Conservation (phyloP, 2,797 vertebrate species). For the Dallia pectoralis region DNA sequence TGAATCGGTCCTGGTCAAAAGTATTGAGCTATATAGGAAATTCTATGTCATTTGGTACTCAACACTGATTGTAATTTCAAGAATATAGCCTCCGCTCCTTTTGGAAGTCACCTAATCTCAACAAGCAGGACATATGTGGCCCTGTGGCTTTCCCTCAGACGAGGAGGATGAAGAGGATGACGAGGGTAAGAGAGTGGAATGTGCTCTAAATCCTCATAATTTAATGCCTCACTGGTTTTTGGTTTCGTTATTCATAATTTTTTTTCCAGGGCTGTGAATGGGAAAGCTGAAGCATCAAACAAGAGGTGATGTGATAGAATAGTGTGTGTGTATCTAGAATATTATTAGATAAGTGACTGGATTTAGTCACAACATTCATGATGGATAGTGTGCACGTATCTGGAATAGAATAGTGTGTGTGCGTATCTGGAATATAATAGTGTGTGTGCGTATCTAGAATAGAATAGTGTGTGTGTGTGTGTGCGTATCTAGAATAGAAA, state of each 20-base stretch:
- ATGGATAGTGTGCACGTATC: no score
- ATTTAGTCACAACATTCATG: neutral
- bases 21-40: neutral
- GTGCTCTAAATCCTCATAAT: constrained; percentile 44
- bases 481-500: no score
- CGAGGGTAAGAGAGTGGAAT: constrained; percentile 28
- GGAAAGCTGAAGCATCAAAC: no score
- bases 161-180: constrained; percentile 27
- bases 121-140: constrained; percentile 27
- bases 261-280: no score
- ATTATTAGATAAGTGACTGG: neutral
- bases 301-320: neutral
- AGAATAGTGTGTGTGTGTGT: no score
- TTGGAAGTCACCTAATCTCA: constrained; percentile 33
- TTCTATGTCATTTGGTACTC: neutral
- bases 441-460: no score
- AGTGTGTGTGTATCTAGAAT: neutral
- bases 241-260: neutral
- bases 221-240: constrained; percentile 38
- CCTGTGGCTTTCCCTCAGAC: constrained; percentile 20
- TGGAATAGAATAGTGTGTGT: no score
- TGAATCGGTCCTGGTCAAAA: no score
- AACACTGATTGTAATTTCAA: constrained; percentile 16
- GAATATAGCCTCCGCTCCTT: constrained; percentile 14
- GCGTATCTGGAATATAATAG: no score